Evolutionary conservation across 2,888 invertebrate species (phyloP).

Genomic region (Polia nebulosa): DNA sequence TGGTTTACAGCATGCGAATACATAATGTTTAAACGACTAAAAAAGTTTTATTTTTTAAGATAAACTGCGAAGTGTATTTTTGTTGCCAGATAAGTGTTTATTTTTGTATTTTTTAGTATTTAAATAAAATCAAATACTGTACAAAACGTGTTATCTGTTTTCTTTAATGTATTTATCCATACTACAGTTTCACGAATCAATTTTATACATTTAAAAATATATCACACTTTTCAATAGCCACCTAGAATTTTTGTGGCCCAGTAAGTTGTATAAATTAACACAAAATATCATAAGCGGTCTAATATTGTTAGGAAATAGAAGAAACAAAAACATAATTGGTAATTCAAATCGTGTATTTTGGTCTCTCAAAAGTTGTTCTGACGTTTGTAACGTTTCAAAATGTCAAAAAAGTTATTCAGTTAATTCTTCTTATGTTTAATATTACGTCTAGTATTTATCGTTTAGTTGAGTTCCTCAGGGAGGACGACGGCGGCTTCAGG

Average conservation of each 20-base stretch:
- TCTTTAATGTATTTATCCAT: too few species aligned
- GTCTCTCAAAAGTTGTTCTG: background rate
- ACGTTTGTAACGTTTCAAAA: slow-evolving; percentile 6
- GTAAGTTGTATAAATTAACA: too few species aligned
- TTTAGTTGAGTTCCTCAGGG: slow-evolving; percentile 75
- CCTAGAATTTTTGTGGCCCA: background rate
- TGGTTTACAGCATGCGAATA: too few species aligned
- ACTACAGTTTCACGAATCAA: background rate
- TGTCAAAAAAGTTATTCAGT: background rate
- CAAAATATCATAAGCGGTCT: too few species aligned
- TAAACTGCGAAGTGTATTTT: too few species aligned
- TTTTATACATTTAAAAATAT: background rate
- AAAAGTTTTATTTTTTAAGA: too few species aligned
- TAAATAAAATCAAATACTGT: too few species aligned
- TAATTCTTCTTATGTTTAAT: slow-evolving; percentile 13
- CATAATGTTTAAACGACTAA: too few species aligned
- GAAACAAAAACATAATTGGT: slow-evolving; percentile 6
- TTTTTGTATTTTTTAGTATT: too few species aligned
- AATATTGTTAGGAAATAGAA: background rate
- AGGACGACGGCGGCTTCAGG: slow-evolving; percentile 66
- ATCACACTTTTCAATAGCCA: background rate
- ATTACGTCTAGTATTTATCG: background rate
- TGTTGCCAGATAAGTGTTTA: too few species aligned
- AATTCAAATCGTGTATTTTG: slow-evolving; percentile 25
- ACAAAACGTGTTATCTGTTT: too few species aligned